Base-by-base conservation (phyloP, 2,888 invertebrate genomes). In the Sylvicola cinctus region DNA sequence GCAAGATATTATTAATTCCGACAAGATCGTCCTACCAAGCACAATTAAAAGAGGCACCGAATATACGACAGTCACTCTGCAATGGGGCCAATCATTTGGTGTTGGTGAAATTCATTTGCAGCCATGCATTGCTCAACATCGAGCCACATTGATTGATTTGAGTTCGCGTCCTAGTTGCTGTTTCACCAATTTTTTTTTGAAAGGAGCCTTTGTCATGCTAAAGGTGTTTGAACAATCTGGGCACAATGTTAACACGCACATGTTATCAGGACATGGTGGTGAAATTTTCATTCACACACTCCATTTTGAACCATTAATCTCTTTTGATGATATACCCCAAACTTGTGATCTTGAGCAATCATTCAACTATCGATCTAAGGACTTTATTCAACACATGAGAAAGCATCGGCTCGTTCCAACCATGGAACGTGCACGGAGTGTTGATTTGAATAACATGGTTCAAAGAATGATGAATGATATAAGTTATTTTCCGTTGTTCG, bases 1-100 rank as follows among this genome's bases (percentile, higher is more conserved):
- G 0, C 93, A 93, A 48, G 69, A 75, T 0, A 78, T 85, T 0
- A 69, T 87, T 29, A 62, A 85, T 27, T 80, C 81, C 25, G 65
- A 70, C 2, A 70, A 68, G 12, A 61, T 68, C 2, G 46, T 50
- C 2, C 38, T 57, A 3, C 54, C 56, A 1, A 56, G 70, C 32
- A 72, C 74, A 13, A 67, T 72, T 2, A 72, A 77, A 46, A 76
- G 77, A 45, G 80, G 77, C 1, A 63, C 70, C 1, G 72, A 77
- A 40, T 83, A 83, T 46, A 75, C 78, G 48, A 84, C 85, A 0
- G 74, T 87, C 1, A 88, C 87, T 1, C 64, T 96, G 3, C 87
- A 91, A 42, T 96, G 96, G 96, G 91, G 93, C 58, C 93, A 95
- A 0, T 95, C 95, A 0, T 65, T 91, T n/a, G 80, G 80, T 2